Evolutionary conservation across 2,888 invertebrate genomes (phyloP), one percentile per base, ranked within the genome.

Genomic region (Andrena camellia): DNA sequence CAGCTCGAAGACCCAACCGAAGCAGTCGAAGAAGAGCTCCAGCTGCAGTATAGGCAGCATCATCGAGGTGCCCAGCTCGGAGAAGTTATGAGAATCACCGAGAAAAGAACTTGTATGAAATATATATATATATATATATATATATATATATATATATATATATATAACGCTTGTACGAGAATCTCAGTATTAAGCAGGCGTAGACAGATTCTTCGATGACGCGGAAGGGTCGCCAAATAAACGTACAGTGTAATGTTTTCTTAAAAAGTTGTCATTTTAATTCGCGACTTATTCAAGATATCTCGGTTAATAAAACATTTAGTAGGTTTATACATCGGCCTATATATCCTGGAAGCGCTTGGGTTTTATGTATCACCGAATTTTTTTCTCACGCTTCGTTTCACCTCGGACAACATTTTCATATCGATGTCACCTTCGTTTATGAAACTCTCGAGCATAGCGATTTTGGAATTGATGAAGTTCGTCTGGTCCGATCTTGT

Each of bases 1-100:
- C 2, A 91, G 88, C 70, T 87, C 90, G 7, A 89, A 86, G 48
- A 87, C 83, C 63, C 84, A 83, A 8, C 84, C 85, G 6, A 87
- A 88, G 48, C 86, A 89, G 6, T 88, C 90, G 4, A 92, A 92
- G 76, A 93, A 93, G 77, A 92, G 89, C 75, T 92, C 92, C 26
- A 92, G 91, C 48, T 92, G 92, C 82, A 92, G 92, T 64, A 92
- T 93, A 50, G 92, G 92, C 7, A 93, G 93, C 52, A 93, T 94
- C 23, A 90, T 92, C 48, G 93, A 94, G 85, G 87, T 92, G 54
- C 93, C 93, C 3, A 90, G 89, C 59, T 92, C 92, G 10, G 93
- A 94, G 75, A 91, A 90, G 81, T 83, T 90, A 50, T 92, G 48
- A 71, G n/a, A 62, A n/a, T 63, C 17, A n/a, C 6, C 20, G 33